Conservation (phyloP, 2,888 invertebrate genomes). For the Smittia aterrima region DNA sequence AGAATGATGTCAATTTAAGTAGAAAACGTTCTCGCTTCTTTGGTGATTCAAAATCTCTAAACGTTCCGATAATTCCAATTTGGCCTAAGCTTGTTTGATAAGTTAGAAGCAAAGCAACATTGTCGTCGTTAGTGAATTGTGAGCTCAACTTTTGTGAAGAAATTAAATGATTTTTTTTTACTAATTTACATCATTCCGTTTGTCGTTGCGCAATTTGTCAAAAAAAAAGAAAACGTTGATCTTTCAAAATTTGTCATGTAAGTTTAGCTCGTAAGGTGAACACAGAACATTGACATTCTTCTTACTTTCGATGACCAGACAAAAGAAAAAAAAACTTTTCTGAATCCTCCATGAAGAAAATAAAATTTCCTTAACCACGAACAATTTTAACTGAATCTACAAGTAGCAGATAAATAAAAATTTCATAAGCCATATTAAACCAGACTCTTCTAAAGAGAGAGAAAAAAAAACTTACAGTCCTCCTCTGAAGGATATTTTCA, state of each 20-base stretch:
- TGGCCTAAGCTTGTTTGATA: not conserved
- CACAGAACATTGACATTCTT: not conserved
- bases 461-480: not conserved
- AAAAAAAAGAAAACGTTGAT: not conserved
- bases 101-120: too few species aligned
- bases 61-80: not conserved
- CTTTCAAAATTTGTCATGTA: not conserved
- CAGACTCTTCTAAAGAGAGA: not conserved
- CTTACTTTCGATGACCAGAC: too few species aligned
- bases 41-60: not conserved
- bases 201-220: not conserved
- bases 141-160: too few species aligned
- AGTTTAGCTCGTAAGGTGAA: not conserved
- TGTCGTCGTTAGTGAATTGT: too few species aligned
- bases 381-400: slow-evolving; percentile 1
- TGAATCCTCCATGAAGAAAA: not conserved
- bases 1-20: slow-evolving; percentile 12
- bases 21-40: not conserved
- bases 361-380: not conserved
- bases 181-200: slow-evolving; percentile 1
- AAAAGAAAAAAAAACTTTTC: not conserved
- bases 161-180: not conserved
- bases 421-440: not conserved
- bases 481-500: too few species aligned
- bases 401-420: not conserved